Evolutionary conservation across 2,797 vertebrate species (phyloP).

Genomic region (Malacoctenus gilli): DNA sequence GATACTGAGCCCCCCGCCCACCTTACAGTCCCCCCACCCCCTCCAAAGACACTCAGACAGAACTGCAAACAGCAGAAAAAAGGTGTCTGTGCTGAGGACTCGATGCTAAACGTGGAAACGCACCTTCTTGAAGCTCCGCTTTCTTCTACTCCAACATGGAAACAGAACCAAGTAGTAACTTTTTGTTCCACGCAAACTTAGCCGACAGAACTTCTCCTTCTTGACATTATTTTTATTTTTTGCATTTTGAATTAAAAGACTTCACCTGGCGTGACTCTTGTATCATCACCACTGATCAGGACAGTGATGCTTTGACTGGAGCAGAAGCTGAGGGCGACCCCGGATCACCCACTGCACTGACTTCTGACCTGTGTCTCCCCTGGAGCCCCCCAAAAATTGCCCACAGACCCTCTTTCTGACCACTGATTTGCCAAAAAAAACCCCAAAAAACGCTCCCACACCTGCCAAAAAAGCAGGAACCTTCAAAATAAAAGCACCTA

Average conservation of each 20-base stretch:
- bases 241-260: slow-evolving; percentile 59
- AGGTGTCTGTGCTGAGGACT: slow-evolving; percentile 35
- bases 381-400: too few species aligned
- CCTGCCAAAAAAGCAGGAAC: too few species aligned
- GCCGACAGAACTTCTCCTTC: slow-evolving; percentile 43
- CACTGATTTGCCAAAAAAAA: too few species aligned
- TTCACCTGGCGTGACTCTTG: slow-evolving; percentile 54
- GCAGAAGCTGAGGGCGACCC: too few species aligned
- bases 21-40: slow-evolving; percentile 15
- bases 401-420: too few species aligned
- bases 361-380: too few species aligned
- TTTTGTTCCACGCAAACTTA: slow-evolving; percentile 21
- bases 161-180: not conserved
- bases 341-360: too few species aligned
- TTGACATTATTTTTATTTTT: slow-evolving; percentile 31
- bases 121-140: slow-evolving; percentile 22
- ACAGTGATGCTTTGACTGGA: slow-evolving; percentile 30
- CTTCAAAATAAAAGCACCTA: too few species aligned
- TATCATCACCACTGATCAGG: slow-evolving; percentile 40
- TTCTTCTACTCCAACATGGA: slow-evolving; percentile 11
- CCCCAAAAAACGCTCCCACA: too few species aligned
- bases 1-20: slow-evolving; percentile 73
- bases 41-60: slow-evolving; percentile 52
- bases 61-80: slow-evolving; percentile 19
- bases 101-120: slow-evolving; percentile 42